A percentile compares a stretch with the other conserved stretches of the same genome.
These are phyloP conservation scores for Meganola albula DNA, from an alignment of 2,888 invertebrate species.

Conservation along the genomic window DNA sequence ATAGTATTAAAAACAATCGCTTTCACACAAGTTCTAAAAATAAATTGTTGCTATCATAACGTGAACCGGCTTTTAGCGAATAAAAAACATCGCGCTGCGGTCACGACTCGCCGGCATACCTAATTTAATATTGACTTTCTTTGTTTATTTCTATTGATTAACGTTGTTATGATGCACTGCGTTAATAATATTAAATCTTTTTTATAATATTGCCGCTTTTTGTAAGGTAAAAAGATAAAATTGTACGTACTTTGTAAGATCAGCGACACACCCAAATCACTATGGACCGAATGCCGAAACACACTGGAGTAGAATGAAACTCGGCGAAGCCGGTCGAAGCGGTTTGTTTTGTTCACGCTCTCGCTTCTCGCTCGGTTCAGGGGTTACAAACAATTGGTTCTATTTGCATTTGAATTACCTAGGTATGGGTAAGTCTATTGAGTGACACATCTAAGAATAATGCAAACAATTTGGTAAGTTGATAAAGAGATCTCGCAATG, in stretches of 20 bases:
- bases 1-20: slow-evolving; percentile 33
- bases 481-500: too few species aligned
- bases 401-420: slow-evolving; percentile 1
- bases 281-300: slow-evolving; percentile 59
- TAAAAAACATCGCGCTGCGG: slow-evolving; percentile 38
- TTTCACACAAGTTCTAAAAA: slow-evolving; percentile 49
- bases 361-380: slow-evolving; percentile 58
- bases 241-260: slow-evolving; percentile 57
- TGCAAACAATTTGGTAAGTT: too few species aligned
- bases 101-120: slow-evolving; percentile 26
- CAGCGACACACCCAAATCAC: slow-evolving; percentile 62
- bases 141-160: slow-evolving; percentile 5
- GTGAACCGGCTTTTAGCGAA: slow-evolving; percentile 47
- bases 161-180: neutral
- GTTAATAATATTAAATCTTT: neutral
- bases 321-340: slow-evolving; percentile 50
- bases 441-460: too few species aligned
- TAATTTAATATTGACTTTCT: slow-evolving; percentile 15
- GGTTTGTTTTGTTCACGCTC: slow-evolving; percentile 63
- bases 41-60: slow-evolving; percentile 46
- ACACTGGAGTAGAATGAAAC: slow-evolving; percentile 47
- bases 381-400: slow-evolving; percentile 42
- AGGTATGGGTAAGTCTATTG: neutral
- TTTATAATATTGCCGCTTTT: slow-evolving; percentile 2
- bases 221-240: slow-evolving; percentile 16